Percentiles rank a stretch among this genome's conserved stretches.
Conservation (phyloP, 2,888 invertebrate genomes). For the Prenolepis imparis region DNA sequence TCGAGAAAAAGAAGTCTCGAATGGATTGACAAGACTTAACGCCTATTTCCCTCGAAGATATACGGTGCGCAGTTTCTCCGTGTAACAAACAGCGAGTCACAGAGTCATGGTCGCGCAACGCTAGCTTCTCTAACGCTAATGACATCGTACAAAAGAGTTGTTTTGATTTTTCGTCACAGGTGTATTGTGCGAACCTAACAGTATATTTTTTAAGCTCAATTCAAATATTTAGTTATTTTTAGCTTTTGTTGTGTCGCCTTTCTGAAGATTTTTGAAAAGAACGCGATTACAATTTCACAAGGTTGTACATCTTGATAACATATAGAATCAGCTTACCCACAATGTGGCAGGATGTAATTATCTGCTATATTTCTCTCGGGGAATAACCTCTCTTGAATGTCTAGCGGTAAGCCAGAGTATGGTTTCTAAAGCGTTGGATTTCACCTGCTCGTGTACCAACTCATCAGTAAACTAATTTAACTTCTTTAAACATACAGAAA, state of each 20-base stretch:
- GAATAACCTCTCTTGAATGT: conserved; percentile 1
- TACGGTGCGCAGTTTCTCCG: not conserved
- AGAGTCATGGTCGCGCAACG: conserved; percentile 49
- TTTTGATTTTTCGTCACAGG: not conserved
- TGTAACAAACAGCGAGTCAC: conserved; percentile 34
- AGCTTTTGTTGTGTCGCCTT: not conserved
- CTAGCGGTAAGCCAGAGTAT: not conserved
- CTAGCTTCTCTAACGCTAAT: conserved; percentile 54
- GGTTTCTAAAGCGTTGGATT: not conserved
- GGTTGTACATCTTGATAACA: not conserved
- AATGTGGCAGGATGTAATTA: conserved; percentile 6
- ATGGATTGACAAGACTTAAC: not conserved
- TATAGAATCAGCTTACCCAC: not conserved
- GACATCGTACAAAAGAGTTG: not conserved
- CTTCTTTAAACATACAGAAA: not conserved
- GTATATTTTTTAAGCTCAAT: not conserved
- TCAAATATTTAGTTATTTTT: not conserved
- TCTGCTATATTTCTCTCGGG: not conserved
- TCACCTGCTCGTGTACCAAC: not conserved
- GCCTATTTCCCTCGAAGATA: not conserved
- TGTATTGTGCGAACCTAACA: not conserved
- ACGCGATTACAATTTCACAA: not conserved
- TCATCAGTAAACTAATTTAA: not conserved
- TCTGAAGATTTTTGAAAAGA: not conserved
- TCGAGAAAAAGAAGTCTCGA: conserved; percentile 18